Base-by-base conservation (phyloP, 1,140 invertebrate genomes). In the Habropoda laboriosa region DNA sequence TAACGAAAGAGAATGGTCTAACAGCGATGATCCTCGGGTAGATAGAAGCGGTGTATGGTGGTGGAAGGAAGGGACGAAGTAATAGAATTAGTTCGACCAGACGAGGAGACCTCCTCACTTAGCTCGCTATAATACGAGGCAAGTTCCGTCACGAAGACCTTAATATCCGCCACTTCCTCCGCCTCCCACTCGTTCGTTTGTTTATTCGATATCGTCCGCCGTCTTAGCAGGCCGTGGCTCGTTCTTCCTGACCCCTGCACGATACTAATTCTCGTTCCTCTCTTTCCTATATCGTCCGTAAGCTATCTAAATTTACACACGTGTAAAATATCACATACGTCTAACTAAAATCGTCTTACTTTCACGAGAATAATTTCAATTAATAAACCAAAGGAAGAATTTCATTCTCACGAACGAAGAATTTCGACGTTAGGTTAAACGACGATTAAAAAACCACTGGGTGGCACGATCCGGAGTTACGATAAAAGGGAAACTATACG, bases 111-210 rank as follows among this genome's bases (percentile, higher is more conserved):
- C 77, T 86, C 66, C 81, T 85, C 77, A 73, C 84, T 86, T 76
- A 85, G 60, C 80, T 84, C 72, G 80, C 76, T 85, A 87, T 87
- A 85, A 85, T 85, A 79, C 83, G 86, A 88, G 86, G 67, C 64
- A 83, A 88, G 86, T 88, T 88, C 86, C 87, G 87, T 89, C 87
- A 87, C 87, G 87, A 87, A 88, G 86, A 87, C 86, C 84, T 88
- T 88, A 88, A 89, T 89, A 87, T 89, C 80, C 80, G 82, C 79
- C 80, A 89, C 88, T 89, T 89, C 87, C 85, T 88, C 79, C 80
- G 80, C 78, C 85, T 84, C 85, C 87, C 79, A 88, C 87, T 86
- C 86, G 82, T 82, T 82, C 82, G 78, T 89, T 89, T 89, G 84
- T 89, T 89, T 88, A 89, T 89, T 89, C 88, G 86, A 89, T 89